Evolutionary conservation across 92 coral and sea anemone genomes (phyloP), one percentile per base, ranked within the genome.

Genomic region (Virgularia gustaviana): DNA sequence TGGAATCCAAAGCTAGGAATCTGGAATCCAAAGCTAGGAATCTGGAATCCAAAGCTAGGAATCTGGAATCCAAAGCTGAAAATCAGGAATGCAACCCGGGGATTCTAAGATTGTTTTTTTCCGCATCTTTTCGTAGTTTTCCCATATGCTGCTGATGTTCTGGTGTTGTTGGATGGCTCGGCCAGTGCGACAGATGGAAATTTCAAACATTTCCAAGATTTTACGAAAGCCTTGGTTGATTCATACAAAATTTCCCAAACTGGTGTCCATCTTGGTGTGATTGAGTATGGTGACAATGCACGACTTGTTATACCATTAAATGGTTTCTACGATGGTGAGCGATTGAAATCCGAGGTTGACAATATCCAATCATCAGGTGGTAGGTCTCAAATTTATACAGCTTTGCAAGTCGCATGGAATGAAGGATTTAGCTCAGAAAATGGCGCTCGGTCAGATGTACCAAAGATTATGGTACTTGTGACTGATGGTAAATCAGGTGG

Each of bases 91-190:
- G 9, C 45, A 7, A 15, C 8, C 15, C 45, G 45, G 8, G 8
- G 45, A 39, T 7, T 15, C 22, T 15, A 3, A 15, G 3, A 19
- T 15, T 15, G 55, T 25, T 9, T 19, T 12, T 9, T 66, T 2
- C 20, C n/a, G 8, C 0, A 43, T 45, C 3, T 12, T 66, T 29
- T 18, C 33, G 1, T 31, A 68, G 75, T 68, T 29, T 68, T 29
- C 61, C 61, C 38, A 32, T 23, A 68, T 44, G 61, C 36, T 32
- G 75, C 75, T 9, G 96, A 91, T 66, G 72, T 91, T 15, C 76
- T 91, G n/a, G 89, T 91, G 71, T 64, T 91, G 18, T 64, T 89
- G 79, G 97, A 91, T 76, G 91, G 88, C 23, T 91, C 97, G 52
- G 83, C 65, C 27, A 85, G 81, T 33, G 89, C 81, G 0, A 79